These are phyloP conservation scores for Pelecanus crispus DNA, from an alignment of 2,113 vertebrate genomes.

Conservation along the genomic window DNA sequence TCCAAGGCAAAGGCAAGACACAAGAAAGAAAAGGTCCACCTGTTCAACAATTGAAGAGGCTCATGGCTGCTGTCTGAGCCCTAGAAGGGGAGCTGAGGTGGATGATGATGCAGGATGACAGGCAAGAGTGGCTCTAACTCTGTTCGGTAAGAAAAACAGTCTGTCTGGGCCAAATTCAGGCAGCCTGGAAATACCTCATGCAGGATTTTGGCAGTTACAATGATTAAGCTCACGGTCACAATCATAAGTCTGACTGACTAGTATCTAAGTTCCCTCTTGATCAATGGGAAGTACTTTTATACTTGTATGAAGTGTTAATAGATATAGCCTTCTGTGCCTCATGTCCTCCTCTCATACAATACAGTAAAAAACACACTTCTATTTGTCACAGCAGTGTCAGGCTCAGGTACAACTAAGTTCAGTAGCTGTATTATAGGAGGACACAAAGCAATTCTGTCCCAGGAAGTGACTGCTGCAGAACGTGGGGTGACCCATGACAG, in stretches of 20 bases:
- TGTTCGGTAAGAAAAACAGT: neutral
- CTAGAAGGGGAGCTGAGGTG: neutral
- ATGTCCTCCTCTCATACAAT: neutral
- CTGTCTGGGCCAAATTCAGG: neutral
- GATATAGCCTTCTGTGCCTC: neutral
- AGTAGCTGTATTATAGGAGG: neutral
- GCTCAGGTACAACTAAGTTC: neutral
- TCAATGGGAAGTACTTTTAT: neutral
- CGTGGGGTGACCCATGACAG: neutral
- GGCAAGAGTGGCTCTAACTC: neutral
- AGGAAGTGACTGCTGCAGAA: neutral
- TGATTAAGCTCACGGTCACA: neutral
- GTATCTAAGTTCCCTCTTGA: neutral
- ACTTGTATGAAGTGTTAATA: neutral
- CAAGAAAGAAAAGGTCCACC: neutral
- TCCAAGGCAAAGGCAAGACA: neutral
- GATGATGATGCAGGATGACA: neutral
- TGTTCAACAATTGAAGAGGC: neutral
- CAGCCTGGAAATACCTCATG: neutral
- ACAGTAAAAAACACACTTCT: neutral
- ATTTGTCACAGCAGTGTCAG: neutral
- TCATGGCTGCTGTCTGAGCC: neutral
- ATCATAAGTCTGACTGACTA: neutral
- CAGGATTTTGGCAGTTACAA: neutral
- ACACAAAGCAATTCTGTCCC: neutral